Conservation (phyloP, 1,140 invertebrate species). For the Gerris buenoi region DNA sequence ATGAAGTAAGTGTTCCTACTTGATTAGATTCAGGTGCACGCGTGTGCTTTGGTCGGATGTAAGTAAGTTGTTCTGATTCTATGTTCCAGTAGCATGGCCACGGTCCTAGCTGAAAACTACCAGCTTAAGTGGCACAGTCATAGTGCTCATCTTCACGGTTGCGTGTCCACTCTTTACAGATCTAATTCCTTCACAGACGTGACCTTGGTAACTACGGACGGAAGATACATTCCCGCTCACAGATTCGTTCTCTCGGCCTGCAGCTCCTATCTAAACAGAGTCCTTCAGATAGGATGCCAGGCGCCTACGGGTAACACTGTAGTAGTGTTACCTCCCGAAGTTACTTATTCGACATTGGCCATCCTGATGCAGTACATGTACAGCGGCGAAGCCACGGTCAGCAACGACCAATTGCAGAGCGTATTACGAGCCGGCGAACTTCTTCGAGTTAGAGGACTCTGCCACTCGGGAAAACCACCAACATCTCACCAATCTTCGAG, state of each 20-base stretch:
- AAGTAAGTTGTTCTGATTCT: too few species aligned
- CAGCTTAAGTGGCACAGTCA: conserved; percentile 77
- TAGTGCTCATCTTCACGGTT: conserved; percentile 58
- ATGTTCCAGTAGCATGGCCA: conserved; percentile 9
- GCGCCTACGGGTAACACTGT: conserved; percentile 43
- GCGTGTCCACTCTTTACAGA: conserved; percentile 57
- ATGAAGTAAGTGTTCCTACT: conserved; percentile 1
- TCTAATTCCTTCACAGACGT: conserved; percentile 73
- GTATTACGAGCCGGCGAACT: conserved; percentile 64
- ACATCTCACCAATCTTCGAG: neutral
- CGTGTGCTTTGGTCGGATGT: too few species aligned
- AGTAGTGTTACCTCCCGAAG: conserved; percentile 63
- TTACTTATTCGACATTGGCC: conserved; percentile 58
- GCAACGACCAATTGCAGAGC: conserved; percentile 61
- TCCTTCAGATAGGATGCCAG: conserved; percentile 38
- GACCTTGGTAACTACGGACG: conserved; percentile 61
- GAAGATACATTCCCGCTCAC: conserved; percentile 66
- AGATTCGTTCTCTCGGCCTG: conserved; percentile 73
- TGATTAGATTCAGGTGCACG: too few species aligned
- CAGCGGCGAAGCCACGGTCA: conserved; percentile 67
- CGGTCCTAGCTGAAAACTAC: conserved; percentile 48
- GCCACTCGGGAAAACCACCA: conserved; percentile 4
- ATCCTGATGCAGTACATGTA: conserved; percentile 77
- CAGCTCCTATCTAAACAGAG: conserved; percentile 41
- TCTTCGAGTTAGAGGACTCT: conserved; percentile 41